These are phyloP conservation scores for Scopus umbretta DNA, from an alignment of 2,113 vertebrate genomes.

Conservation along the genomic window DNA sequence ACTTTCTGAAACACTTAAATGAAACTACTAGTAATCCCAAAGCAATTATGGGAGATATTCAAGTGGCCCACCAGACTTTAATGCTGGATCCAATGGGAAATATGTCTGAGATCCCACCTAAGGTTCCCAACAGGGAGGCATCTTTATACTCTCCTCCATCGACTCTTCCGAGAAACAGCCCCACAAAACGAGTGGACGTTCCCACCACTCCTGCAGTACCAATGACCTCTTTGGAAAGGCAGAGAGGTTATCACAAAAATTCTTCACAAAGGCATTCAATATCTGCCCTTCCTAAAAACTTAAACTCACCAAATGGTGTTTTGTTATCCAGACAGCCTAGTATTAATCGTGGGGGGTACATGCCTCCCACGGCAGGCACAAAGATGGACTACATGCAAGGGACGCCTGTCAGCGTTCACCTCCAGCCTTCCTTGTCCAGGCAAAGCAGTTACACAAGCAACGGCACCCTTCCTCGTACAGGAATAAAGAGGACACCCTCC, in stretches of 20 bases:
- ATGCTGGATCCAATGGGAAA: conserved; percentile 91
- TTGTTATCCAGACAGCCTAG: conserved; percentile 93
- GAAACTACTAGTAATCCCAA: conserved; percentile 86
- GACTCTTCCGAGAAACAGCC: conserved; percentile 92
- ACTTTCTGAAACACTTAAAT: conserved; percentile 95
- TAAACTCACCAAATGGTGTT: conserved; percentile 88
- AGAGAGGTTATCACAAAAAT: conserved; percentile 90
- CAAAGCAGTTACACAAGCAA: conserved; percentile 95
- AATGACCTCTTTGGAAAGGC: conserved; percentile 92
- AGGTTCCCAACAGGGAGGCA: conserved; percentile 92
- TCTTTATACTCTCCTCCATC: conserved; percentile 96
- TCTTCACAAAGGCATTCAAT: conserved; percentile 94
- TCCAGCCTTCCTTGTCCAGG: conserved; percentile 87
- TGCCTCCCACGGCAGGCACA: conserved; percentile 84
- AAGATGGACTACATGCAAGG: conserved; percentile 94
- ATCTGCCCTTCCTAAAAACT: conserved; percentile 91
- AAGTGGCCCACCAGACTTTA: conserved; percentile 85
- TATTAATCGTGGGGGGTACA: conserved; percentile 89
- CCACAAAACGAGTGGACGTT: conserved; percentile 95
- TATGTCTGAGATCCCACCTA: conserved; percentile 90
- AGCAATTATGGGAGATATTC: conserved; percentile 88
- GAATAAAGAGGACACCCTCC: conserved; percentile 93
- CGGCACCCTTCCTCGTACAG: conserved; percentile 92
- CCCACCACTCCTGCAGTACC: conserved; percentile 88
- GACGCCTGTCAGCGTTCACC: conserved; percentile 83